Conservation (phyloP, 2,888 invertebrate genomes). For the Lepetodrilus schrolli region DNA sequence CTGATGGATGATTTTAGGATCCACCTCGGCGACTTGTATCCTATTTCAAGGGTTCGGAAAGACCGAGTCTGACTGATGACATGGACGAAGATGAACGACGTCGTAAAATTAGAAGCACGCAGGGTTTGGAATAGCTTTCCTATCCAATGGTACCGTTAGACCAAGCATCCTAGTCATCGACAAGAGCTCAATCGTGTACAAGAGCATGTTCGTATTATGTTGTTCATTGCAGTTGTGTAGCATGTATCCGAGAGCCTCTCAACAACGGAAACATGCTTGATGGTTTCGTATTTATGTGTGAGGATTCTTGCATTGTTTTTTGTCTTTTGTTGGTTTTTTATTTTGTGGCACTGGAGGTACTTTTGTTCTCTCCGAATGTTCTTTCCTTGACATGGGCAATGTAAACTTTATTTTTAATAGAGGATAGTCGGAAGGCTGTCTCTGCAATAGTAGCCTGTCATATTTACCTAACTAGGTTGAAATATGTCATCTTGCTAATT, state of each 20-base stretch:
- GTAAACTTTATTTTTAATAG: no score
- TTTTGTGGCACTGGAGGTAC: no score
- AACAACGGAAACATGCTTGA: background rate
- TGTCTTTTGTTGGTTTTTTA: no score
- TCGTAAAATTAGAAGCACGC: slow-evolving; percentile 16
- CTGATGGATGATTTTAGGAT: slow-evolving; percentile 13
- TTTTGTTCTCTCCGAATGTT: no score
- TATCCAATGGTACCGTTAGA: slow-evolving; percentile 17
- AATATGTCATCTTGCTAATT: no score
- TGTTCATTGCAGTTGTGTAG: no score
- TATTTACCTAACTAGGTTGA: no score
- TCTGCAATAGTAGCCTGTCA: no score
- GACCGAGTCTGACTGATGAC: slow-evolving; percentile 14
- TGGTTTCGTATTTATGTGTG: background rate
- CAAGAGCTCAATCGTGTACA: slow-evolving; percentile 6
- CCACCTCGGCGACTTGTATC: slow-evolving; percentile 6
- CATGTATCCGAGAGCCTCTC: no score
- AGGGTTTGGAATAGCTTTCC: slow-evolving; percentile 12
- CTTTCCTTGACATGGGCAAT: no score
- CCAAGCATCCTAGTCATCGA: slow-evolving; percentile 2
- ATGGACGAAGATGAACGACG: slow-evolving; percentile 10
- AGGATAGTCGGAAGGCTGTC: no score
- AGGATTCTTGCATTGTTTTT: no score
- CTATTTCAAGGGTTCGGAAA: slow-evolving; percentile 10
- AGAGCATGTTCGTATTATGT: slow-evolving; percentile 14